Percentiles rank a stretch among this genome's conserved stretches.
phyloP scores from a whole-genome alignment of 2,113 vertebrate species.

The Cephalopterus ornatus region DNA sequence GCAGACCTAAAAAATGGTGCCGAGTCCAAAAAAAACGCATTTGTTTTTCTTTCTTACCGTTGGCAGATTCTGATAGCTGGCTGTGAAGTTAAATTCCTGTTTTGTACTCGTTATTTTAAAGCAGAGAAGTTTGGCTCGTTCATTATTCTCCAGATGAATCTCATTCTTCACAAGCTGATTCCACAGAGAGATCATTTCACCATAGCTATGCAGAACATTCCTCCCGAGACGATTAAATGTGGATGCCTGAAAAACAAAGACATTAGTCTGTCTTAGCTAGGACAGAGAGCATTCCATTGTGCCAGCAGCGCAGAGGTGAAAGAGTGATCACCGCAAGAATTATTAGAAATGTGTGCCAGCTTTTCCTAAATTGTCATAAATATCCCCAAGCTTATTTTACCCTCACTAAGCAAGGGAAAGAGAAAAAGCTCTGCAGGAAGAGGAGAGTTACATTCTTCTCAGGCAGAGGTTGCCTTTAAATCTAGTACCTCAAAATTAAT shows the following conservation, averaged over 20 bases:
- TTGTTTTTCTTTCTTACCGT: conserved; percentile 63
- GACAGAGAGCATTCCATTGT: background rate
- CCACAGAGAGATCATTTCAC: conserved; percentile 79
- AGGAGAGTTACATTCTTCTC: background rate
- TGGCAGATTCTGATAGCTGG: conserved; percentile 64
- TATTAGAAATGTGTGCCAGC: background rate
- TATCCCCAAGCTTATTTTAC: background rate
- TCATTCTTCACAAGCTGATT: conserved; percentile 73
- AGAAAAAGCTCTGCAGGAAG: background rate
- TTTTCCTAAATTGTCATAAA: background rate
- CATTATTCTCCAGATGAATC: conserved; percentile 73
- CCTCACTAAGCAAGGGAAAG: background rate
- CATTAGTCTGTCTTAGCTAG: background rate
- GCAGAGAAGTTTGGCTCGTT: conserved; percentile 68
- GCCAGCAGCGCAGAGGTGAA: background rate
- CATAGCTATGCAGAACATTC: conserved; percentile 73
- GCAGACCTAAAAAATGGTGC: background rate
- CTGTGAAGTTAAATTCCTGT: conserved; percentile 77
- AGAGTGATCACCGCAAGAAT: background rate
- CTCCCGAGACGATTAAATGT: conserved; percentile 67
- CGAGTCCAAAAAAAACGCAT: background rate
- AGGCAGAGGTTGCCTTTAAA: background rate
- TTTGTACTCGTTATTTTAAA: conserved; percentile 73
- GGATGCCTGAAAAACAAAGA: conserved; percentile 69
- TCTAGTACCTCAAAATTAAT: background rate